Evolutionary conservation across 1,140 invertebrate genomes (phyloP).

Genomic region (Drosophila pseudoobscura): DNA sequence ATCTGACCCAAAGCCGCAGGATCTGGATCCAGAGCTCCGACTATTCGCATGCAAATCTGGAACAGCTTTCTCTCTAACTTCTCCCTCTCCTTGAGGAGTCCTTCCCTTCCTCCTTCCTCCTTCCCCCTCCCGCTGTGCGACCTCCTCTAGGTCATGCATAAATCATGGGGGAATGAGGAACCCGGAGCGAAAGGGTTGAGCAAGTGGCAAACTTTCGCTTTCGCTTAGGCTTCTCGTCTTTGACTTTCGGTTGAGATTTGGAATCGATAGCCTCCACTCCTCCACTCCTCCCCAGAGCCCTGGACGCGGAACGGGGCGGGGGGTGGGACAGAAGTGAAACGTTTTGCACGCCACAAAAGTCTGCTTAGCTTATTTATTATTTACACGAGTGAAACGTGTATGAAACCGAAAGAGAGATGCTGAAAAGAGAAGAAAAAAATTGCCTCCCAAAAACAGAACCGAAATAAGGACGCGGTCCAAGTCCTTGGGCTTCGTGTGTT

Average conservation of each 20-base stretch:
- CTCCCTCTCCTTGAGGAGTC: neutral
- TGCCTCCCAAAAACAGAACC: conserved; percentile 3
- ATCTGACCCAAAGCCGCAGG: conserved; percentile 38
- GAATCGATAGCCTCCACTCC: conserved; percentile 65
- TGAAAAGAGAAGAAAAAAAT: conserved; percentile 18
- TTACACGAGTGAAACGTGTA: conserved; percentile 79
- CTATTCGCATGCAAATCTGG: conserved; percentile 70
- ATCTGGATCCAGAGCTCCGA: conserved; percentile 31
- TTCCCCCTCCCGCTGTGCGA: neutral
- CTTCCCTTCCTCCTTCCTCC: neutral
- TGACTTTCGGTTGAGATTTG: conserved; percentile 55
- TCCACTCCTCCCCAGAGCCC: conserved; percentile 15
- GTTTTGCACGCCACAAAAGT: conserved; percentile 70
- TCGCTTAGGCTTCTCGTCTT: conserved; percentile 50
- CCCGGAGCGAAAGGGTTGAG: conserved; percentile 49
- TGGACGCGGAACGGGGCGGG: conserved; percentile 10
- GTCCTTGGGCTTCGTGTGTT: conserved; percentile 22
- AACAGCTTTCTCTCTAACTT: conserved; percentile 36
- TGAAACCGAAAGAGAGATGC: conserved; percentile 65
- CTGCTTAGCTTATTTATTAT: conserved; percentile 81
- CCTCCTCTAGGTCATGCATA: conserved; percentile 63
- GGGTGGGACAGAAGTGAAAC: conserved; percentile 30
- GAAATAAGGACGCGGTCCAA: conserved; percentile 13
- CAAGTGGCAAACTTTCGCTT: conserved; percentile 75
- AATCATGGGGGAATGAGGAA: conserved; percentile 51